Conservation (phyloP, 1,140 invertebrate species). For the Himalopsyche phryganea region DNA sequence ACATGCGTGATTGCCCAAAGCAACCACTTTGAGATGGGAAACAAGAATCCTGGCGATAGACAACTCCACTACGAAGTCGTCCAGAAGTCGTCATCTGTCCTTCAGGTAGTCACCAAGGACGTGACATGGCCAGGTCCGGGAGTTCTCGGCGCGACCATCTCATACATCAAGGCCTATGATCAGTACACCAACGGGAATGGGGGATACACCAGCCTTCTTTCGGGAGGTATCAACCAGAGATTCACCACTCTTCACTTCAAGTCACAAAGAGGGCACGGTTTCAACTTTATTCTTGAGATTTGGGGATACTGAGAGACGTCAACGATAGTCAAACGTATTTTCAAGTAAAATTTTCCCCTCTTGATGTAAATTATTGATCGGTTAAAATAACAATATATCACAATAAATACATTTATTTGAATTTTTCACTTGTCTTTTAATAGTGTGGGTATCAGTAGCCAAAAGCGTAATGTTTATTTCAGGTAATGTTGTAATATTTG, state of each 20-base stretch:
- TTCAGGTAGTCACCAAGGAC: constrained; percentile 40
- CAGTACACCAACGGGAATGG: constrained; percentile 52
- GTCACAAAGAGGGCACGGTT: constrained; percentile 51
- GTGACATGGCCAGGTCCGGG: constrained; percentile 36
- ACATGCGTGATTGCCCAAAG: constrained; percentile 16
- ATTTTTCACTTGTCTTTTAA: too few species aligned
- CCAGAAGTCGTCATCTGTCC: constrained; percentile 40
- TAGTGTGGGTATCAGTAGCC: too few species aligned
- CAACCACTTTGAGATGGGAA: constrained; percentile 24
- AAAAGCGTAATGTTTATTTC: too few species aligned
- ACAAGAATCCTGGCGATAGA: constrained; percentile 30
- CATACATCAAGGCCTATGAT: constrained; percentile 48
- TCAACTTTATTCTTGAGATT: constrained; percentile 53
- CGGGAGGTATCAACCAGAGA: constrained; percentile 44
- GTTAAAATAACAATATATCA: too few species aligned
- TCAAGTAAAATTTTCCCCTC: too few species aligned
- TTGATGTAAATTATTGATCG: too few species aligned
- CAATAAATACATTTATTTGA: too few species aligned
- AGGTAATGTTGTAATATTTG: too few species aligned
- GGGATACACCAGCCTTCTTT: constrained; percentile 41
- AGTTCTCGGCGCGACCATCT: constrained; percentile 47
- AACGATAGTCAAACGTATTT: too few species aligned
- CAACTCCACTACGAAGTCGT: constrained; percentile 40
- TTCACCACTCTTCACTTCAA: constrained; percentile 52
- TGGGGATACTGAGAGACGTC: constrained; percentile 42